Evolutionary conservation across 2,113 vertebrate genomes (phyloP), one percentile per base, ranked within the genome.

Genomic region (Montifringilla adamsi): DNA sequence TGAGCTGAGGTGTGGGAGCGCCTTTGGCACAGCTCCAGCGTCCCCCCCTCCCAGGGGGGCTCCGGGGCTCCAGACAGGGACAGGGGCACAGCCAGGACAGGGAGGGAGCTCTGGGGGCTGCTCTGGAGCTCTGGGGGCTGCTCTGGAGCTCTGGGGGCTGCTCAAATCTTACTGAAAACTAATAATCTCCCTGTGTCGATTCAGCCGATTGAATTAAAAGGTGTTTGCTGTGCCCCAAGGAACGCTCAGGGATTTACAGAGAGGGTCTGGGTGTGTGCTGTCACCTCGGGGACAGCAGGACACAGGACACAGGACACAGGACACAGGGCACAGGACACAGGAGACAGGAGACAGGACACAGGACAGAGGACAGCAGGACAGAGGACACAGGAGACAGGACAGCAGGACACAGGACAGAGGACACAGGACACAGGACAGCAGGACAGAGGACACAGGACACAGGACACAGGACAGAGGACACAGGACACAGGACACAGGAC

Each of bases 91-190:
- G 27, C 21, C 73, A 8, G 72, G 44, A 6, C 9, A 9, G 26
- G 66, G 13, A 37, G 26, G 33, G 11, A 35, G 33, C 56, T 0
- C 56, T 7, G 56, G 30, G 12, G 39, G 39, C 39, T 39, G 39
- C 11, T 12, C 39, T 39, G 39, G 39, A 50, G 14, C 49, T 50
- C 24, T 26, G 49, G 23, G 49, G 26, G 49, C 49, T 49, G 24
- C 12, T 24, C 33, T 15, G 56, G 30, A 55, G 8, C 35, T 37
- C 35, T 37, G 35, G 35, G 35, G 35, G 35, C 35, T 37, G 35
- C 35, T 37, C 89, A 96, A 95, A 97, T 97, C 93, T 90, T 87
- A 92, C 87, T 75, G 94, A 94, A 97, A 97, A 96, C 87, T 62
- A 93, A 96, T 96, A 91, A 97, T 97, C 95, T 96, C 90, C 26